Conservation (phyloP, 2,797 vertebrate genomes). For the Sebastes goodei region DNA sequence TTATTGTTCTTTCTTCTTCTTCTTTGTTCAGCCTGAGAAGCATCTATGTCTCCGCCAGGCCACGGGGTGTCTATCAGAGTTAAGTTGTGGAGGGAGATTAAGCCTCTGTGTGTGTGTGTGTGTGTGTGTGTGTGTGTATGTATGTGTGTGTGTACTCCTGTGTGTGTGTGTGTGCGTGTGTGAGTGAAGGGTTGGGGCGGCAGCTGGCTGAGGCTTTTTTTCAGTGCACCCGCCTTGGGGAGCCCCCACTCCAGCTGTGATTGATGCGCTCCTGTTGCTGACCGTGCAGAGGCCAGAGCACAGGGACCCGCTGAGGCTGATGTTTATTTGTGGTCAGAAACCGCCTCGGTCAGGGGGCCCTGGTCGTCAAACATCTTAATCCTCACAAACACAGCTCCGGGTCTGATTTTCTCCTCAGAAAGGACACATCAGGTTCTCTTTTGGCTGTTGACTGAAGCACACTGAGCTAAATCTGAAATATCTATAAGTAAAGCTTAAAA, state of each 20-base stretch:
- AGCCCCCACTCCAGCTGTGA: constrained; percentile 75
- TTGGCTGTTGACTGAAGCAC: not conserved
- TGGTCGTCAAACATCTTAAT: constrained; percentile 80
- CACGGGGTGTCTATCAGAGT: constrained; percentile 44
- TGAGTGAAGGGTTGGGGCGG: constrained; percentile 56
- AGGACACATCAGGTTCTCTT: constrained; percentile 38
- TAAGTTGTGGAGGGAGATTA: constrained; percentile 47
- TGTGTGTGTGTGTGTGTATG: not conserved
- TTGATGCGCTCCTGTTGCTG: constrained; percentile 80
- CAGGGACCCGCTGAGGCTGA: constrained; percentile 68
- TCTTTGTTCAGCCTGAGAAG: constrained; percentile 41
- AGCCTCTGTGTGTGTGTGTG: constrained; percentile 23
- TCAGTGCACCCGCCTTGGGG: constrained; percentile 58
- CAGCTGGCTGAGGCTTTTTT: constrained; percentile 65
- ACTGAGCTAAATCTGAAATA: not conserved
- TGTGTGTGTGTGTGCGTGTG: not conserved
- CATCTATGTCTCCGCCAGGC: constrained; percentile 8
- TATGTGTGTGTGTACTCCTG: not conserved
- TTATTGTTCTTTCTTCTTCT: not conserved
- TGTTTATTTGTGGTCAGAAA: constrained; percentile 84
- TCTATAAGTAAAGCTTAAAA: not conserved
- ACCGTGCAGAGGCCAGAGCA: constrained; percentile 68
- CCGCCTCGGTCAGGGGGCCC: constrained; percentile 66
- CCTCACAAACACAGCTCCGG: constrained; percentile 68
- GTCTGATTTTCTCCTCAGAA: constrained; percentile 44